Evolutionary conservation across 1,140 invertebrate species (phyloP).

Genomic region (Brachionus asplanchnoidis): DNA sequence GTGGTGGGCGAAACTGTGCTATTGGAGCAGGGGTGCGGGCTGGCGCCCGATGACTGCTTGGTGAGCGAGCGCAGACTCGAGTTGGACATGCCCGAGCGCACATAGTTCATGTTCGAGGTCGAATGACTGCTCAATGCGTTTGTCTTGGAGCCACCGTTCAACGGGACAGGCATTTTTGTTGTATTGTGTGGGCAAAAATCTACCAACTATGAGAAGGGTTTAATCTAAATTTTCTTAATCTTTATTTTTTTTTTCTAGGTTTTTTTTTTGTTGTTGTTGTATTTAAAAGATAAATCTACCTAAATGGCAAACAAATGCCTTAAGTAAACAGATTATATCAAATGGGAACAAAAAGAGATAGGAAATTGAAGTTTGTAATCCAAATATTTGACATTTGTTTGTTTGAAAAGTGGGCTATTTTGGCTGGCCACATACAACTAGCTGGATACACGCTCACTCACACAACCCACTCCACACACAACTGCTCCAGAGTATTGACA

Average conservation of each 20-base stretch:
- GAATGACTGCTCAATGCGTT: not conserved
- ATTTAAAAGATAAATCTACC: constrained; percentile 2
- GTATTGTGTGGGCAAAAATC: not conserved
- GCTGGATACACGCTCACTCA: not conserved
- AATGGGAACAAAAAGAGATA: not conserved
- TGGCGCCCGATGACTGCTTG: not conserved
- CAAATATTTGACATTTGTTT: constrained; percentile 37
- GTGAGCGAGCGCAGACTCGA: not conserved
- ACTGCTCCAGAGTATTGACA: not conserved
- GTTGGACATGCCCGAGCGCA: constrained; percentile 8
- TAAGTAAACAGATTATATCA: constrained; percentile 28
- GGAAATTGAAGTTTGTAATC: constrained; percentile 12
- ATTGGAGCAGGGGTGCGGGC: not conserved
- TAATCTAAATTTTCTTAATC: not conserved
- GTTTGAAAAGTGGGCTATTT: not conserved
- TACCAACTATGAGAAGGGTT: not conserved
- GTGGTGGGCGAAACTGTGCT: constrained; percentile 2
- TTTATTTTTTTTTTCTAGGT: not conserved
- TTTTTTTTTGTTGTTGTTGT: not conserved
- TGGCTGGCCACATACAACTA: not conserved
- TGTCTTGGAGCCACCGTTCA: not conserved
- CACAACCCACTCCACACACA: not conserved
- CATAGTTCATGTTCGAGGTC: constrained; percentile 24
- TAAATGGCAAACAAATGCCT: constrained; percentile 31
- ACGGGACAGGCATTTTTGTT: constrained; percentile 9